These are phyloP conservation scores for Chaunax sp. DNA, from an alignment of 2,797 vertebrate genomes.

Conservation along the genomic window DNA sequence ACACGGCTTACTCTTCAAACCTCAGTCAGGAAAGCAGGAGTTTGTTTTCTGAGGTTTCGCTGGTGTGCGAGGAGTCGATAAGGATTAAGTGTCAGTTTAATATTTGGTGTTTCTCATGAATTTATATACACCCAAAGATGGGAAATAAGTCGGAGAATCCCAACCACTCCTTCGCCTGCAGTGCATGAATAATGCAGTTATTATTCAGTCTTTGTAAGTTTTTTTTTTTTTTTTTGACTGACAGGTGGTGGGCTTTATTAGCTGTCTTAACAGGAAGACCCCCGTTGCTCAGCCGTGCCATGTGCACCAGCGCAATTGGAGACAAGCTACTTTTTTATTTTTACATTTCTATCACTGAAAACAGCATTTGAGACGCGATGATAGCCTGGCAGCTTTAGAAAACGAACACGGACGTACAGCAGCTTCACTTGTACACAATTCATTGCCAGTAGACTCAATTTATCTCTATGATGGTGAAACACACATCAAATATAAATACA, in stretches of 20 bases:
- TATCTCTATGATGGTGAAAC: slow-evolving; percentile 19
- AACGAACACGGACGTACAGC: slow-evolving; percentile 21
- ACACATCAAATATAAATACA: slow-evolving; percentile 26
- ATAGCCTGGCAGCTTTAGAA: slow-evolving; percentile 9
- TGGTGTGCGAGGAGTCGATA: not conserved
- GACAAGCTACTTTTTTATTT: slow-evolving; percentile 17
- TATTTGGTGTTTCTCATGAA: slow-evolving; percentile 32
- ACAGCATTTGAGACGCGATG: slow-evolving; percentile 26
- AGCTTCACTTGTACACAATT: slow-evolving; percentile 25
- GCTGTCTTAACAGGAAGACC: slow-evolving; percentile 23
- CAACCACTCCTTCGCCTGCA: slow-evolving; percentile 49
- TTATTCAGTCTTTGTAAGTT: slow-evolving; percentile 71
- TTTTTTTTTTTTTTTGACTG: slow-evolving; percentile 49
- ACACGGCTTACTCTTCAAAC: not conserved
- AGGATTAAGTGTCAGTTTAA: slow-evolving; percentile 33
- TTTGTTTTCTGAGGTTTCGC: slow-evolving; percentile 10
- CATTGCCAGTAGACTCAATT: slow-evolving; percentile 29
- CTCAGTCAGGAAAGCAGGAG: slow-evolving; percentile 18
- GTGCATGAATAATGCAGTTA: slow-evolving; percentile 77
- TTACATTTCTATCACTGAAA: slow-evolving; percentile 7
- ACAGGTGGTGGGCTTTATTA: slow-evolving; percentile 39
- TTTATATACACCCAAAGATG: slow-evolving; percentile 13
- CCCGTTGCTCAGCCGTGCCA: slow-evolving; percentile 23
- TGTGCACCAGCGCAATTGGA: slow-evolving; percentile 7
- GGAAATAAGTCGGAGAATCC: slow-evolving; percentile 18